Percentiles rank a stretch among this genome's conserved stretches.
phyloP scores from a whole-genome alignment of 23 tunicate genomes.

The Trididemnum clinides region DNA sequence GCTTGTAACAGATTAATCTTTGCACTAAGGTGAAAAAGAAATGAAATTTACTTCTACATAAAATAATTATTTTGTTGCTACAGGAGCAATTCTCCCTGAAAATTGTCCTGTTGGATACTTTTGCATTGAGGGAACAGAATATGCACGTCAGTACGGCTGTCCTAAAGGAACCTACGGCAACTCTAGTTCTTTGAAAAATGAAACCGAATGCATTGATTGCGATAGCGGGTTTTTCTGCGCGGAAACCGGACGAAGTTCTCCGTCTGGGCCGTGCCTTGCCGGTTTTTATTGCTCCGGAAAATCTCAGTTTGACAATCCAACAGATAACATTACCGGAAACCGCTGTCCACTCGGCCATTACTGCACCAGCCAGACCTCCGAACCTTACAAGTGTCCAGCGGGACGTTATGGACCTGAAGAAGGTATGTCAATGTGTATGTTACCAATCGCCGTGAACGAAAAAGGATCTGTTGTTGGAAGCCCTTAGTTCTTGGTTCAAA shows the following conservation, averaged over 20 bases:
- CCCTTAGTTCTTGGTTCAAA: no score
- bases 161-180: conserved; percentile 76
- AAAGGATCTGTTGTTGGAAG: no score
- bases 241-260: conserved; percentile 38
- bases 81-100: conserved; percentile 56
- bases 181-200: neutral
- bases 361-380: conserved; percentile 48
- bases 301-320: conserved; percentile 48
- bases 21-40: no score
- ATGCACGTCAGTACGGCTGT: conserved; percentile 52
- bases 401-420: conserved; percentile 66
- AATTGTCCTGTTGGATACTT: conserved; percentile 72
- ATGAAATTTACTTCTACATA: no score
- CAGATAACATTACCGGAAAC: conserved; percentile 49
- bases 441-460: no score
- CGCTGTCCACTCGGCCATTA: conserved; percentile 74
- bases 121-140: conserved; percentile 72
- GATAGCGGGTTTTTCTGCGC: conserved; percentile 81
- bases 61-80: neutral
- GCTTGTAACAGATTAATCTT: no score
- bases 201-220: conserved; percentile 55
- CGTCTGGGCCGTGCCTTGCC: conserved; percentile 50
- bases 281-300: conserved; percentile 72
- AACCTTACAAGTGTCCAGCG: conserved; percentile 50
- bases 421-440: no score